Conservation (phyloP, 2,888 invertebrate species). For the Marronus borbonicus region DNA sequence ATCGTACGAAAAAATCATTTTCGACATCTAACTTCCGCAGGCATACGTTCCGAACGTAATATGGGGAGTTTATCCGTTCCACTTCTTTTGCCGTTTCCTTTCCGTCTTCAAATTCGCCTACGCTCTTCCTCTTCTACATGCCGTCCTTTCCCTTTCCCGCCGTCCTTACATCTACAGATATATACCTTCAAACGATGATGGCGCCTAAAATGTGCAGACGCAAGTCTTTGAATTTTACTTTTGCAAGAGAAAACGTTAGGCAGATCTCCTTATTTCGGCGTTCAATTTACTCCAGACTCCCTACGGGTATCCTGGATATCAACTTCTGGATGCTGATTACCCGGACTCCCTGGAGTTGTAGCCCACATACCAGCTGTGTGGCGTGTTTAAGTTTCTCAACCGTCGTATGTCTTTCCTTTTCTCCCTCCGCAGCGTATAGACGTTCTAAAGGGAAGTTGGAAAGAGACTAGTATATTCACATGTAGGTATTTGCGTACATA, state of each 20-base stretch:
- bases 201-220: slow-evolving; percentile 41
- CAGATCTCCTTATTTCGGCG: slow-evolving; percentile 58
- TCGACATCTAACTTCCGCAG: background rate
- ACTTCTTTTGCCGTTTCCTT: background rate
- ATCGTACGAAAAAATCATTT: background rate
- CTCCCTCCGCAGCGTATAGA: background rate
- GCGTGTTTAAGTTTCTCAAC: slow-evolving; percentile 46
- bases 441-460: background rate
- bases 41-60: background rate
- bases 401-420: slow-evolving; percentile 18
- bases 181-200: slow-evolving; percentile 19
- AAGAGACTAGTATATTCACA: background rate
- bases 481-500: background rate
- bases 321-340: slow-evolving; percentile 59
- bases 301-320: slow-evolving; percentile 56
- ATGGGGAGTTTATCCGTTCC: background rate
- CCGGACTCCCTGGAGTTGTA: slow-evolving; percentile 53
- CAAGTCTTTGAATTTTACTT: slow-evolving; percentile 42
- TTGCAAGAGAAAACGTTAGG: slow-evolving; percentile 37
- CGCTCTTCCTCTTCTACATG: background rate
- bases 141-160: background rate
- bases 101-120: background rate
- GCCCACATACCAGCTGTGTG: slow-evolving; percentile 45
- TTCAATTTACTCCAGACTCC: slow-evolving; percentile 60
- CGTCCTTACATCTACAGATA: background rate